phyloP scores from a whole-genome alignment of 2,113 vertebrate genomes.

The Martes martes region DNA sequence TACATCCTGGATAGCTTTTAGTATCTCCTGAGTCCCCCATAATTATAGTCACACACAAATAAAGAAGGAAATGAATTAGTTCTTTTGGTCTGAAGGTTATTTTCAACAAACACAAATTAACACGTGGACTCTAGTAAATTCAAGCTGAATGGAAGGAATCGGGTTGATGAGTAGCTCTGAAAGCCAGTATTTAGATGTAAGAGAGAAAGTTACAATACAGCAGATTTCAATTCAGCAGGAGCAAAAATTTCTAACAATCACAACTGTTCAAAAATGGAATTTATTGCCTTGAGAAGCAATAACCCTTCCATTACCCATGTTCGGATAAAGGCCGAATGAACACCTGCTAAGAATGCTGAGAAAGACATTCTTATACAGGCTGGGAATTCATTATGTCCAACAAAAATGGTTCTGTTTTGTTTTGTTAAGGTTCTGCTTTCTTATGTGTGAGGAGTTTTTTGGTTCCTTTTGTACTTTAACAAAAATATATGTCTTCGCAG shows the following conservation, averaged over 20 bases:
- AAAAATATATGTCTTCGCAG: background rate
- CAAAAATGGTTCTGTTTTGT: background rate
- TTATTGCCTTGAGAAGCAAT: background rate
- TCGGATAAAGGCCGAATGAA: background rate
- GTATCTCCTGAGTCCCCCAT: slow-evolving; percentile 75
- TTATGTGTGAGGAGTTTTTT: background rate
- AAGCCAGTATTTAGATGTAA: background rate
- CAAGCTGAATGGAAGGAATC: slow-evolving; percentile 3
- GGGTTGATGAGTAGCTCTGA: background rate
- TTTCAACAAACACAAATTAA: slow-evolving; percentile 28
- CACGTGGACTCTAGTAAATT: background rate
- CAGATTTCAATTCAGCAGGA: background rate
- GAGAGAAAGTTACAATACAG: background rate
- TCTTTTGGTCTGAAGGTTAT: slow-evolving; percentile 20
- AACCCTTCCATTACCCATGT: background rate
- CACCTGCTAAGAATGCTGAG: background rate
- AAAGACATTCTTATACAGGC: background rate
- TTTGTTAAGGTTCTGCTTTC: background rate
- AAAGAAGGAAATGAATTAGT: slow-evolving; percentile 56
- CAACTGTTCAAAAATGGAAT: background rate
- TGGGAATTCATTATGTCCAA: background rate
- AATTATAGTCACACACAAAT: background rate
- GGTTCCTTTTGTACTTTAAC: background rate
- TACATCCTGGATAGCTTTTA: slow-evolving; percentile 84
- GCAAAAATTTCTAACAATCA: background rate